Evolutionary conservation across 2,797 vertebrate species (phyloP).

Genomic region (Pseudomugil tenellus): DNA sequence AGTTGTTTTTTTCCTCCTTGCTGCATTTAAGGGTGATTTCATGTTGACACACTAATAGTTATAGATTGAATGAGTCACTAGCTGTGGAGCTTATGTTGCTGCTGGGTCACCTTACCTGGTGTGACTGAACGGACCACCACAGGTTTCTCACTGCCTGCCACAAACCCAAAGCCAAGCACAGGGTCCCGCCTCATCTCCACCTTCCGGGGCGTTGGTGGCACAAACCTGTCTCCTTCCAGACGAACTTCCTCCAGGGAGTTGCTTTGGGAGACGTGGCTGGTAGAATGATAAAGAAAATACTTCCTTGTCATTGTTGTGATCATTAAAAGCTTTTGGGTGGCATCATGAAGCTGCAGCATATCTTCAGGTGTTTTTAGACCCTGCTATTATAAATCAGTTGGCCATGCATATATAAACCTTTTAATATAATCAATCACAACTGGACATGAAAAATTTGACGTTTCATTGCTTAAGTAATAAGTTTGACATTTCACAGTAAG

Average conservation of each 20-base stretch:
- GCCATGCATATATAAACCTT: not conserved
- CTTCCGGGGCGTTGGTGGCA: conserved; percentile 91
- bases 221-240: conserved; percentile 91
- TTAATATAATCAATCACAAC: too few relatives aligned
- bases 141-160: conserved; percentile 98
- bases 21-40: conserved; percentile 45
- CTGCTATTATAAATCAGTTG: not conserved
- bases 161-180: conserved; percentile 97
- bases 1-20: conserved; percentile 23
- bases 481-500: not conserved
- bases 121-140: conserved; percentile 98
- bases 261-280: conserved; percentile 92
- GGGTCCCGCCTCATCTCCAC: conserved; percentile 99
- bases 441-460: too few relatives aligned
- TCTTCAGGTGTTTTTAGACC: too few relatives aligned
- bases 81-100: conserved; percentile 15
- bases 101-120: conserved; percentile 86
- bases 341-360: not conserved
- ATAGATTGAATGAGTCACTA: conserved; percentile 49
- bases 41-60: conserved; percentile 29
- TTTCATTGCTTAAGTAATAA: too few relatives aligned
- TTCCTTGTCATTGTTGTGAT: not conserved
- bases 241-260: conserved; percentile 93
- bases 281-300: conserved; percentile 3
- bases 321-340: not conserved